These are phyloP conservation scores for Lithophane semibrunnea DNA, from an alignment of 2,888 invertebrate genomes.

Conservation along the genomic window DNA sequence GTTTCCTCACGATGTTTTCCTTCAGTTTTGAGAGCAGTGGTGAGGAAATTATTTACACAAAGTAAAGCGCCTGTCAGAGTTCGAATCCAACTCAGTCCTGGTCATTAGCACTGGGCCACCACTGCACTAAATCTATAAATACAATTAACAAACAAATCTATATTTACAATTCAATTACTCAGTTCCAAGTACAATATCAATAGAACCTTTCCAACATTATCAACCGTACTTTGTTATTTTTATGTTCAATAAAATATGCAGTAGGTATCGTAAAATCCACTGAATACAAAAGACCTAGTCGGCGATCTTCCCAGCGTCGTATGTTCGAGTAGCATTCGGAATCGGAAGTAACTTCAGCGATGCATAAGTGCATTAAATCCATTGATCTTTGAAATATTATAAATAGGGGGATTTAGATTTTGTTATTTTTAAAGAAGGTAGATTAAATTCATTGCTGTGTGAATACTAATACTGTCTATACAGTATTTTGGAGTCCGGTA, in stretches of 20 bases:
- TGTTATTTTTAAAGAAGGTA: not conserved
- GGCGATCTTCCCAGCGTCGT: not conserved
- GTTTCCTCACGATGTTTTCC: no score
- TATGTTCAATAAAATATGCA: slow-evolving; percentile 9
- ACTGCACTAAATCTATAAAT: not conserved
- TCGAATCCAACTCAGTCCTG: no score
- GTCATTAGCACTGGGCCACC: no score
- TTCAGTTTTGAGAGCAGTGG: no score
- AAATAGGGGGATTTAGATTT: not conserved
- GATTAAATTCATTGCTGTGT: not conserved
- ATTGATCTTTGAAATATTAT: slow-evolving; percentile 19
- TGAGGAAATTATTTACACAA: no score
- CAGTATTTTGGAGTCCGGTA: not conserved
- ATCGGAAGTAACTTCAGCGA: not conserved
- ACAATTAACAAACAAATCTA: not conserved
- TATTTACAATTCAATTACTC: not conserved
- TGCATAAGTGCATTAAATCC: slow-evolving; percentile 20
- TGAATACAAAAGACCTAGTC: not conserved
- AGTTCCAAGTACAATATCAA: not conserved
- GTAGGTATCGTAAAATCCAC: not conserved
- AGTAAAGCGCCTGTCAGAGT: no score
- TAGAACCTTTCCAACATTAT: not conserved
- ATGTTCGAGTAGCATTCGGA: not conserved
- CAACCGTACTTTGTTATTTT: not conserved
- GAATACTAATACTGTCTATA: not conserved